A percentile compares a stretch with the other conserved stretches of the same genome.
Evolutionary conservation across 1,140 invertebrate species (phyloP).

Genomic region (Neodiprion fabricii): DNA sequence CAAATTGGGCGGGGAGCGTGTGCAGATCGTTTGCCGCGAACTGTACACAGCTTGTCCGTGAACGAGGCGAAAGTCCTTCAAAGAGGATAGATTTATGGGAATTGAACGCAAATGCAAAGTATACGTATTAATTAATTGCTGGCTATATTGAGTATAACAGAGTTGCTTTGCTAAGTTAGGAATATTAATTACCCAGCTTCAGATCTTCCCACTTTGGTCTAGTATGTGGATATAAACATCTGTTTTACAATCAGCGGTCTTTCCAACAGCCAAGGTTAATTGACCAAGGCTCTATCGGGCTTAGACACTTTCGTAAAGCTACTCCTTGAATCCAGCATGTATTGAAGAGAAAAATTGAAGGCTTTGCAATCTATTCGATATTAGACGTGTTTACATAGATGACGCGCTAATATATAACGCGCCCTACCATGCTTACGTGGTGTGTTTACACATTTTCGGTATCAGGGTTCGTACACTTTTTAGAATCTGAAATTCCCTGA

Average conservation of each 20-base stretch:
- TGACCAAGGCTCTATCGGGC: not conserved
- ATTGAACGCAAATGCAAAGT: not conserved
- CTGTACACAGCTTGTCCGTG: not conserved
- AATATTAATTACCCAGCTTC: not conserved
- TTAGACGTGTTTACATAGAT: too few species aligned
- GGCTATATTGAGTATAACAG: not conserved
- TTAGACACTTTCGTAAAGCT: not conserved
- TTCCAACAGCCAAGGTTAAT: not conserved
- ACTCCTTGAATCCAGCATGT: not conserved
- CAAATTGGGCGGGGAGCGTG: not conserved
- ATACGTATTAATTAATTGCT: not conserved
- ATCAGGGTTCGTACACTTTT: too few species aligned
- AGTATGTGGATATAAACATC: not conserved
- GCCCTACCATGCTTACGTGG: too few species aligned
- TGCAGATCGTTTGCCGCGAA: not conserved
- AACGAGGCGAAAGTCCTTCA: slow-evolving; percentile 1
- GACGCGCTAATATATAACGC: too few species aligned
- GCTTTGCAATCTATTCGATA: too few species aligned
- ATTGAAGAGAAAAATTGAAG: too few species aligned
- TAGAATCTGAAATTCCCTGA: too few species aligned
- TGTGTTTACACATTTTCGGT: too few species aligned
- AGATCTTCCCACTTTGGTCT: slow-evolving; percentile 6
- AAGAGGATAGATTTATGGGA: not conserved
- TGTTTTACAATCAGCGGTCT: not conserved
- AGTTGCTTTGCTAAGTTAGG: not conserved